Evolutionary conservation across 2,797 vertebrate genomes (phyloP), one percentile per base, ranked within the genome.

Genomic region (Brachyrhaphis roseni): DNA sequence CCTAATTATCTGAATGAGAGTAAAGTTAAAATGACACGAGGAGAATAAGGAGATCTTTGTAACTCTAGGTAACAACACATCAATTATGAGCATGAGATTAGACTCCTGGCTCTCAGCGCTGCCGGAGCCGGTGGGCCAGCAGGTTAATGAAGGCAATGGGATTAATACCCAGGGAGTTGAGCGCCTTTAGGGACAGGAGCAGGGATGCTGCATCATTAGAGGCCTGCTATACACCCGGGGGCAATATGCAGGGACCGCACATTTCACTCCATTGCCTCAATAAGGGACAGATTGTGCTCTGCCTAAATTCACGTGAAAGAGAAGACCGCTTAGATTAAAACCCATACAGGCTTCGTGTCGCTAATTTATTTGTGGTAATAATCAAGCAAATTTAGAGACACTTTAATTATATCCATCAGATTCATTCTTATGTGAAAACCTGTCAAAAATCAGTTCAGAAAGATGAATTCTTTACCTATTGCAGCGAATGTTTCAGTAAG

Each of bases 81-180:
- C 92, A 94, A 89, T 96, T 96, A 95, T 93, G 84, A 91, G 88
- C 16, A 57, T 91, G 89, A 92, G 89, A 87, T 78, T 62, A 78
- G 59, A 80, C 90, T 89, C 88, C 91, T 64, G 83, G 80, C 85
- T 85, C 88, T 92, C 88, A 90, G 86, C 68, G 47, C 88, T 82
- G 82, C 86, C 77, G 78, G 79, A 53, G 82, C 81, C 53, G 57
- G 80, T 89, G 91, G 91, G 92, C 89, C 91, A 79, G 75, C 95
- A 95, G 95, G 95, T 95, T 96, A 96, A 96, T 95, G 92, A 95
- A 94, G 92, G 84, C 89, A 93, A 90, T 81, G 66, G 93, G 94
- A 94, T 96, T 95, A 95, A 93, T 92, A 90, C 91, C 93, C 89
- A 55, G 85, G 90, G 93, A 94, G 90, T 75, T 82, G 47, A 71